phyloP scores from a whole-genome alignment of 2,797 vertebrate species.

The Rousettus madagascariensis region DNA sequence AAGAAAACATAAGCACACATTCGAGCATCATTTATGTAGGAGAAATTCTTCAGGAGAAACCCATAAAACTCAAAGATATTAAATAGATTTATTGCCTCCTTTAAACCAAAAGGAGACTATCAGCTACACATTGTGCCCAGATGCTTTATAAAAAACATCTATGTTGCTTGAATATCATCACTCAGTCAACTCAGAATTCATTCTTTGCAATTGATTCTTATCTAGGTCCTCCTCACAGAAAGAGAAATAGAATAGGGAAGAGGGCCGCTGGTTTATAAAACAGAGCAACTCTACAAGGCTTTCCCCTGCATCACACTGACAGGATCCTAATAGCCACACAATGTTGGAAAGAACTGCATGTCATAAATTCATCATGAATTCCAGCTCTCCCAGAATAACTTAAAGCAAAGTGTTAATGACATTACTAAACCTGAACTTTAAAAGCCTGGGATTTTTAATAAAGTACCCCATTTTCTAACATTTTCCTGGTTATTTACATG shows the following conservation, averaged over 20 bases:
- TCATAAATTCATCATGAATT: constrained; percentile 38
- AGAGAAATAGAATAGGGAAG: background rate
- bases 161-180: constrained; percentile 71
- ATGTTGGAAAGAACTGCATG: constrained; percentile 4
- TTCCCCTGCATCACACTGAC: constrained; percentile 48
- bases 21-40: constrained; percentile 75
- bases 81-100: constrained; percentile 82
- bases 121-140: constrained; percentile 70
- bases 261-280: constrained; percentile 42
- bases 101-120: constrained; percentile 79
- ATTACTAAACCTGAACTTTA: background rate
- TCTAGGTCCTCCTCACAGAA: background rate
- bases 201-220: constrained; percentile 72
- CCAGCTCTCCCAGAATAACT: constrained; percentile 40
- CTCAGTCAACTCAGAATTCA: constrained; percentile 75
- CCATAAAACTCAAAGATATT: constrained; percentile 76
- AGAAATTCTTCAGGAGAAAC: constrained; percentile 74
- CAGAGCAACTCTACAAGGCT: constrained; percentile 42
- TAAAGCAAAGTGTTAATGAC: background rate
- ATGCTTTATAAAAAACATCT: constrained; percentile 78
- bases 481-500: background rate
- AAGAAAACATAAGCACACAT: constrained; percentile 74
- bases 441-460: background rate
- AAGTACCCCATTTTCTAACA: background rate
- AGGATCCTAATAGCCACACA: constrained; percentile 32